A percentile compares a stretch with the other conserved stretches of the same genome.
Conservation (phyloP, 2,113 vertebrate genomes). For the Chamaea fasciata region DNA sequence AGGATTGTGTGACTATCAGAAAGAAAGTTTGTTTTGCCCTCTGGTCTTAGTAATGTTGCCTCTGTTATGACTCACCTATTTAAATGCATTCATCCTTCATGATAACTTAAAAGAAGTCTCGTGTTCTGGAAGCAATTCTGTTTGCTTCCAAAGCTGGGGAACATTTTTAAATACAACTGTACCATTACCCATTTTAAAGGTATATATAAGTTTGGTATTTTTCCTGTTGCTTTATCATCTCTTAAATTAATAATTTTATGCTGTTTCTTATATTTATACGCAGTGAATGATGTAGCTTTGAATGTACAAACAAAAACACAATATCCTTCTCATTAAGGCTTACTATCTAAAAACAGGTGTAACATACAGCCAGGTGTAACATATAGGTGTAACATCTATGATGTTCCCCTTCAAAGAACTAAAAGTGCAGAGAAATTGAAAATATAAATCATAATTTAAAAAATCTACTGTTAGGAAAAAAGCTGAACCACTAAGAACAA, state of each 20-base stretch:
- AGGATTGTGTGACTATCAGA: not conserved
- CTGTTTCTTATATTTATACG: not conserved
- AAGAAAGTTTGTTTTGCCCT: not conserved
- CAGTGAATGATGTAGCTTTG: not conserved
- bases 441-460: not conserved
- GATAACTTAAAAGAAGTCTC: not conserved
- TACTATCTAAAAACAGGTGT: not conserved
- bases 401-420: not conserved
- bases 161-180: not conserved
- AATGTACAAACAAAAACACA: not conserved
- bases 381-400: not conserved
- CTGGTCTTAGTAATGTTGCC: not conserved
- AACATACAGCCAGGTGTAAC: not conserved
- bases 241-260: not conserved
- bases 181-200: not conserved
- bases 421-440: not conserved
- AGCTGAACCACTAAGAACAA: not conserved
- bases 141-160: not conserved
- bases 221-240: not conserved
- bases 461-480: not conserved
- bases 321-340: not conserved
- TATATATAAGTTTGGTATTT: not conserved
- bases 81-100: not conserved
- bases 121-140: not conserved
- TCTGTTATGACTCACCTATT: not conserved